Base-by-base conservation (phyloP, 2,113 vertebrate species). In the Mugil cephalus region DNA sequence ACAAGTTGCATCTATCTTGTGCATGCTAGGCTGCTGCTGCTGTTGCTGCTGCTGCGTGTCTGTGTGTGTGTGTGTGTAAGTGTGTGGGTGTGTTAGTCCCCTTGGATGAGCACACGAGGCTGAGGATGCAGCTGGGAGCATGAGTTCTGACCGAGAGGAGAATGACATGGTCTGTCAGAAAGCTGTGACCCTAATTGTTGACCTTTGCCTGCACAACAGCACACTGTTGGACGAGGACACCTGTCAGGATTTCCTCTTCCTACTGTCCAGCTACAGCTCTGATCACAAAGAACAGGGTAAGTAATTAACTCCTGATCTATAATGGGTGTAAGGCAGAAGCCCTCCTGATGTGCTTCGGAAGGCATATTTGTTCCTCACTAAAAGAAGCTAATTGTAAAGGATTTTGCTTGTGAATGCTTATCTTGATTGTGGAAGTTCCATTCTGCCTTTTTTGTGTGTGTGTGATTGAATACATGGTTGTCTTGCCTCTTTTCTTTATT, bases 101-200 rank as follows among this genome's bases (percentile, higher is more conserved):
- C 58, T 83, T 68, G 86, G 91, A 93, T 88, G 91, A 92, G 88
- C 81, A 83, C 80, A 84, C 81, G 56, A 82, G 55, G 77, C 89
- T 70, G 87, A 91, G 82, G 91, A 94, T 92, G 94, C 89, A 80
- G 85, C 87, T 87, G 88, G 82, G 92, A 95, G 91, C 93, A 95
- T 95, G 94, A 93, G 88, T 91, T 86, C 93, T 80, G 88, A 88
- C 83, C 87, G 85, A 80, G 92, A 91, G 88, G 91, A 93, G 77
- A 69, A 94, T 94, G 93, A 94, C 91, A 93, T 93, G 92, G 83
- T 94, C 85, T 95, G 94, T 93, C 92, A 93, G 90, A 93, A 72
- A 90, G 94, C 94, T 39, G 91, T 94, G 88, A 91, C 93, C 89
- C 92, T 95, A 24, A 87, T 95, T 80, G 89, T 94, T 91, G 93